Conservation (phyloP, 2,113 vertebrate species). For the Stictonetta naevosa region DNA sequence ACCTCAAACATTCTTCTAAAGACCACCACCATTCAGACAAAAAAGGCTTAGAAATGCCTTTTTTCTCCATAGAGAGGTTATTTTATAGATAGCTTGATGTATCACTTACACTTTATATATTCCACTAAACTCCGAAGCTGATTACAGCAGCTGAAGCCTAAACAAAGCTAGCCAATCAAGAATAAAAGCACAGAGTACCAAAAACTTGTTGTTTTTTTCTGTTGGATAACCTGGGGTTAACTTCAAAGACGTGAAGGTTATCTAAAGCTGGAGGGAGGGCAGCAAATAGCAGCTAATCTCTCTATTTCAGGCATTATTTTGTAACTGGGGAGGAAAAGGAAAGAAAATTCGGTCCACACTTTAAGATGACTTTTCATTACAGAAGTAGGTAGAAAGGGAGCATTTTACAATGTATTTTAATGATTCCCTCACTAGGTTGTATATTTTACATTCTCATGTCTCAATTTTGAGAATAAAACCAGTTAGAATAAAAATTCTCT, state of each 20-base stretch:
- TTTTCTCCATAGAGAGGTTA: not conserved
- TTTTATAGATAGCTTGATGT: not conserved
- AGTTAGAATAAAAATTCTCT: not conserved
- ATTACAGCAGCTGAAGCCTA: not conserved
- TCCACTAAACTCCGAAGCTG: not conserved
- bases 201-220: not conserved
- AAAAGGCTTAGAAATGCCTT: not conserved
- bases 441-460: not conserved
- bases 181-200: not conserved
- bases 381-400: not conserved
- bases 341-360: not conserved
- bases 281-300: conserved; percentile 29
- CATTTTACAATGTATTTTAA: not conserved
- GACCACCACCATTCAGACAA: not conserved
- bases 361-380: not conserved
- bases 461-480: not conserved
- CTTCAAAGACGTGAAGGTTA: not conserved
- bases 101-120: not conserved
- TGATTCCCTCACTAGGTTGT: not conserved
- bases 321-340: not conserved
- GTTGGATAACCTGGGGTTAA: not conserved
- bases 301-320: conserved; percentile 26
- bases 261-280: not conserved
- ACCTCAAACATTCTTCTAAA: not conserved
- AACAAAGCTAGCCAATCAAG: not conserved